phyloP scores from a whole-genome alignment of 2,888 invertebrate genomes.

The Pammene aurita region DNA sequence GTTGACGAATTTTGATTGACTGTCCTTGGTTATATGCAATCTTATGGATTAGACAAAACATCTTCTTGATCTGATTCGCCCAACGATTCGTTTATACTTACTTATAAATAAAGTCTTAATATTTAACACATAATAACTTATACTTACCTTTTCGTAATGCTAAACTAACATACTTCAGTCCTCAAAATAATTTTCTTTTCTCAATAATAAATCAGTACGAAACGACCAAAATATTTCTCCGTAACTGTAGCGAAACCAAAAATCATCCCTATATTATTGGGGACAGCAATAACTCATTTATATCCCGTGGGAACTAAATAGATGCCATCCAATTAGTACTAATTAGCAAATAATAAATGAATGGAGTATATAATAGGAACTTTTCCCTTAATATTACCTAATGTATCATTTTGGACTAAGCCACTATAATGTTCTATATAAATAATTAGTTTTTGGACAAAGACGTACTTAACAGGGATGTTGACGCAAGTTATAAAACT shows the following conservation, averaged over 20 bases:
- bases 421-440: background rate
- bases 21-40: no score
- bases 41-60: no score
- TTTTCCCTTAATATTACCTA: constrained; percentile 23
- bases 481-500: no score
- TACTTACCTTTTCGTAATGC: no score
- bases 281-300: constrained; percentile 32
- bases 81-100: no score
- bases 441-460: no score
- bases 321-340: constrained; percentile 32
- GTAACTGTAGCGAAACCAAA: background rate
- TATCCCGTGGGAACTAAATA: constrained; percentile 23
- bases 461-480: no score
- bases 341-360: constrained; percentile 39
- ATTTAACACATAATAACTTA: no score
- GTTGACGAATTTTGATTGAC: no score
- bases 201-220: background rate
- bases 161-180: background rate
- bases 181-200: background rate
- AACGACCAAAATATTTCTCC: background rate
- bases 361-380: constrained; percentile 24
- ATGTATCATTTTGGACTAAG: constrained; percentile 3
- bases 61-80: no score
- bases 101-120: no score
- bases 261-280: background rate